Base-by-base conservation (phyloP, 1,140 invertebrate species). In the Drosophila subpulchrella region DNA sequence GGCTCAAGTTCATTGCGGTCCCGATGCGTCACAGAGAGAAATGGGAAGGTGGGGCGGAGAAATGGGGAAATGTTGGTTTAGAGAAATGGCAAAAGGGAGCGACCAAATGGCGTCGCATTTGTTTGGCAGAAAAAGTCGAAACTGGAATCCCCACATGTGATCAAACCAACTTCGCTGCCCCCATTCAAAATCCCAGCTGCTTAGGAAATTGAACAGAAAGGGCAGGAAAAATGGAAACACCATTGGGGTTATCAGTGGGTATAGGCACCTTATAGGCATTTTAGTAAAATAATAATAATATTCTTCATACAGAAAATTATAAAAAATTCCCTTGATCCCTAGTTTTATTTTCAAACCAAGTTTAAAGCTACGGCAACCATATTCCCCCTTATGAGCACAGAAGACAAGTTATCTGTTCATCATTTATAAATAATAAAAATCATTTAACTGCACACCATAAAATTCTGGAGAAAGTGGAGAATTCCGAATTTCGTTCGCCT, bases 1-100 rank as follows among this genome's bases (percentile, higher is more conserved):
- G 83, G 51, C 71, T 86, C 71, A 83, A 82, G 71, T 88, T 86
- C 67, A 86, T 81, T 85, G 78, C 81, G 81, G 81, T 81, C 36
- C 34, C 41, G 41, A 75, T 86, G 82, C 81, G 71, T 71, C 82
- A 34, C 32, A 34, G 8, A 34, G 32, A 8, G 13, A 48, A 17
- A 27, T 17, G 27, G 24, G 17, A 4, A 17, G 6, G 7, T 2
- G 20, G n/a, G 12, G 12, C n/a, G 6, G 6, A 3, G 32, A 10
- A 30, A 13, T 11, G 4, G 12, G 6, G n/a, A 20, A 20, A 20
- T 7, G 2, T 8, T 11, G 13, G 17, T 13, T 0, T 7, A n/a
- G 6, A 12, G 6, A 51, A 34, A 15, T 12, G 15, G 4, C 12
- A 13, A 54, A 27, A 3, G 3, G n/a, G 15, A 12, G 6, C 17